Conservation (phyloP, 1,140 invertebrate genomes). For the Camponotus floridanus region DNA sequence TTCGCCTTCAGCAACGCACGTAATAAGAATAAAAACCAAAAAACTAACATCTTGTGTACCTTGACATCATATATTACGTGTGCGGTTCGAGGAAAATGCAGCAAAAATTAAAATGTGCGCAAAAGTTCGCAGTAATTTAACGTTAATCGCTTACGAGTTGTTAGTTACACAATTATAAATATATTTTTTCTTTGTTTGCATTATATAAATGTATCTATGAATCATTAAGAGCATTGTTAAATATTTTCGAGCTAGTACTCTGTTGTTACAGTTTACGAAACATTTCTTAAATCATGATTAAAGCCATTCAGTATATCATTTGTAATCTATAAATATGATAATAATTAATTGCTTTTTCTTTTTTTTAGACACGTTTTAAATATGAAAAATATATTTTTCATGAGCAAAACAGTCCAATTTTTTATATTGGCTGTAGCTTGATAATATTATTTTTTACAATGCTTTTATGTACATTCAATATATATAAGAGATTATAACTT, state of each 20-base stretch:
- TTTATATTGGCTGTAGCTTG: background rate
- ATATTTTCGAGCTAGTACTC: background rate
- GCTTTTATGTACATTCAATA: background rate
- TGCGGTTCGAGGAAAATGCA: conserved; percentile 25
- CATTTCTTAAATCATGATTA: too few species aligned
- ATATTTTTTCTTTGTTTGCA: too few species aligned
- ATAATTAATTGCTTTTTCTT: too few species aligned
- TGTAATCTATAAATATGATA: too few species aligned
- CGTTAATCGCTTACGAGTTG: background rate
- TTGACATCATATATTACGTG: background rate
- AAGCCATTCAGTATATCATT: too few species aligned
- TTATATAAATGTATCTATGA: background rate
- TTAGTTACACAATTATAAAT: too few species aligned
- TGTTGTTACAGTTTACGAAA: background rate
- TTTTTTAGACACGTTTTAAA: too few species aligned
- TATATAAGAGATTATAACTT: background rate
- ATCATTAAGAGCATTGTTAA: conserved; percentile 5
- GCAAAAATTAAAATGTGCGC: conserved; percentile 9
- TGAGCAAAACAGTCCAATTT: too few species aligned
- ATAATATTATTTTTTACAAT: conserved; percentile 4
- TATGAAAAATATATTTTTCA: too few species aligned
- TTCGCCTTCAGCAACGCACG: conserved; percentile 14
- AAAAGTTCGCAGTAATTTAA: conserved; percentile 30
- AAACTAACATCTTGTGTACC: conserved; percentile 19
- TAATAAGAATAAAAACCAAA: conserved; percentile 47